A percentile compares a stretch with the other conserved stretches of the same genome.
phyloP scores from a whole-genome alignment of 2,113 vertebrate species.

The rat (Rattus norvegicus) region GRCr8 NC_086024.1:56507001-56507500 shows the following conservation, averaged over 20 bases:
- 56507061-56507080: slow-evolving; percentile 74
- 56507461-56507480: slow-evolving; percentile 58
- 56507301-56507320: slow-evolving; percentile 21
- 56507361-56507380: slow-evolving; percentile 66
- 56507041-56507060: slow-evolving; percentile 74
- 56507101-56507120: slow-evolving; percentile 66
- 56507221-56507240: slow-evolving; percentile 72
- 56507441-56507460: slow-evolving; percentile 62
- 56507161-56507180: slow-evolving; percentile 76
- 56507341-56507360: slow-evolving; percentile 60
- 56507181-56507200: slow-evolving; percentile 79
- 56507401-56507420: slow-evolving; percentile 67
- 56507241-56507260: slow-evolving; percentile 74
- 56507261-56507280: slow-evolving; percentile 37
- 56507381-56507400: slow-evolving; percentile 73
- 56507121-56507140: slow-evolving; percentile 71
- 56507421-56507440: slow-evolving; percentile 79
- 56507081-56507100: slow-evolving; percentile 73
- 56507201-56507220: slow-evolving; percentile 70
- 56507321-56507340: slow-evolving; percentile 18
- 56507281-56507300: slow-evolving; percentile 16
- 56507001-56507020: slow-evolving; percentile 71
- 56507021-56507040: slow-evolving; percentile 72
- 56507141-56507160: slow-evolving; percentile 78
- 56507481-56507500: slow-evolving; percentile 53